These are phyloP conservation scores for Stratiolaelaps scimitus DNA, from an alignment of 1,140 invertebrate genomes.

Conservation along the genomic window DNA sequence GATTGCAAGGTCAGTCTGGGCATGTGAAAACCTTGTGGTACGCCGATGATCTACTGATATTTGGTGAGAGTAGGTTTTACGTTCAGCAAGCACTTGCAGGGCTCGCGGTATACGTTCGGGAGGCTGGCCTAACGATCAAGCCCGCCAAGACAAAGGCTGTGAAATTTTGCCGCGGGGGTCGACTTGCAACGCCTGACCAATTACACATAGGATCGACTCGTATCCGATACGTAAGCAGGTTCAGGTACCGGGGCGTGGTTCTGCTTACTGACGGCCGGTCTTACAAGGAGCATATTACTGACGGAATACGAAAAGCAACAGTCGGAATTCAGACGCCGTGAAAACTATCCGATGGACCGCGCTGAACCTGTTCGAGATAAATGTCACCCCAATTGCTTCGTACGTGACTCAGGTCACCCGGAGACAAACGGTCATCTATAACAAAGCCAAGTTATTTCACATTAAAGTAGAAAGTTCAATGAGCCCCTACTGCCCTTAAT, in stretches of 20 bases:
- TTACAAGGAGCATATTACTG: not conserved
- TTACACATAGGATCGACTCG: not conserved
- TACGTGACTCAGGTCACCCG: too few species aligned
- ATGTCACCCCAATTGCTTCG: not conserved
- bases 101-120: not conserved
- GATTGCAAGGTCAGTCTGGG: too few species aligned
- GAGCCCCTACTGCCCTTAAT: too few species aligned
- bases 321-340: not conserved
- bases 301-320: not conserved
- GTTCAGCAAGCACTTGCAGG: slow-evolving; percentile 5
- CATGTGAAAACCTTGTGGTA: not conserved
- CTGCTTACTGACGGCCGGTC: not conserved
- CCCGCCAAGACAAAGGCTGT: not conserved
- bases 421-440: too few species aligned
- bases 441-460: too few species aligned
- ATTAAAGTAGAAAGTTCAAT: too few species aligned
- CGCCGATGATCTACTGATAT: not conserved
- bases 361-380: slow-evolving; percentile 2
- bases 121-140: not conserved
- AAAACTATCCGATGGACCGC: not conserved
- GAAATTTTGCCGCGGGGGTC: not conserved
- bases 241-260: not conserved
- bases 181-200: not conserved
- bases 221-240: slow-evolving; percentile 1
- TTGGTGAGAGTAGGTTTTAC: not conserved